Conservation (phyloP, 2,888 invertebrate species). For the Anoplius nigerrimus region DNA sequence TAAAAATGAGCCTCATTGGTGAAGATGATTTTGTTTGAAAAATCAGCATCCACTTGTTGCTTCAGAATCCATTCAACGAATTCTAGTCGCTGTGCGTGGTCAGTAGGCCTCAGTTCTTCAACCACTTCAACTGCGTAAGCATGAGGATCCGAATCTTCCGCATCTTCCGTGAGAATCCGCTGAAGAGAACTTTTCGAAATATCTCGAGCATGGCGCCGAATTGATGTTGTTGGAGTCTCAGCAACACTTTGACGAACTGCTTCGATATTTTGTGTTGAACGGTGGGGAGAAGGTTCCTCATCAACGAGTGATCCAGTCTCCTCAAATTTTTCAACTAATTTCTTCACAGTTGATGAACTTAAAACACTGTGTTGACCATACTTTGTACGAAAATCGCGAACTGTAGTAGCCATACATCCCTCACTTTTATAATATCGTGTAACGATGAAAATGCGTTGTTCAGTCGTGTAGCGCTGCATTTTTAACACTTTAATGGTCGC, state of each 20-base stretch:
- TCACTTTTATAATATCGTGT: too few species aligned
- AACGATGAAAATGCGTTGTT: too few species aligned
- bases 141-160: background rate
- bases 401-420: too few species aligned
- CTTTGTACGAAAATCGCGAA: too few species aligned
- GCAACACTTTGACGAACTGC: slow-evolving; percentile 51
- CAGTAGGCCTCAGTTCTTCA: slow-evolving; percentile 56
- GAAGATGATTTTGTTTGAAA: background rate
- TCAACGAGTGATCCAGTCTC: too few species aligned
- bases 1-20: slow-evolving; percentile 15
- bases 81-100: slow-evolving; percentile 47
- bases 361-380: too few species aligned
- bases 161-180: background rate
- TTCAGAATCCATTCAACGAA: slow-evolving; percentile 45
- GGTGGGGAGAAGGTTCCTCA: slow-evolving; percentile 3
- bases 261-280: slow-evolving; percentile 46
- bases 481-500: too few species aligned
- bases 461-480: too few species aligned
- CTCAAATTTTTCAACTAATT: too few species aligned
- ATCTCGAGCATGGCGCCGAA: slow-evolving; percentile 54
- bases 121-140: slow-evolving; percentile 46
- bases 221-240: slow-evolving; percentile 59
- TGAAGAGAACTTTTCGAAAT: slow-evolving; percentile 42
- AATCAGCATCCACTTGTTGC: background rate
- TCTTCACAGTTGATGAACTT: too few species aligned